A percentile compares a stretch with the other conserved stretches of the same genome.
Conservation (phyloP, 2,113 vertebrate species). For the Nettapus auritus region DNA sequence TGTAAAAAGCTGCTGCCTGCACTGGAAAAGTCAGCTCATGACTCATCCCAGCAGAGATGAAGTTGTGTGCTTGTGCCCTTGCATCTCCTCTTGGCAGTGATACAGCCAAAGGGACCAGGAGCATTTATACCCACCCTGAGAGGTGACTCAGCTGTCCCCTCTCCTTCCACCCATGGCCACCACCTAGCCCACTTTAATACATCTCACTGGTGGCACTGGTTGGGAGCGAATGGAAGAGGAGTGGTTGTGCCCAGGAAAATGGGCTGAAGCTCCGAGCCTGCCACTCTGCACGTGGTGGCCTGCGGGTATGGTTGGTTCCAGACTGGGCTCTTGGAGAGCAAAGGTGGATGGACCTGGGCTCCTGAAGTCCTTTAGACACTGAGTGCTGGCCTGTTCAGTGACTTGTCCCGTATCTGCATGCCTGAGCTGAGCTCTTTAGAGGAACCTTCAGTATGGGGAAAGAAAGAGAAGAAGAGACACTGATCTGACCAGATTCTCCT, state of each 20-base stretch:
- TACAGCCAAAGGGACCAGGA: neutral
- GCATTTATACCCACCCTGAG: neutral
- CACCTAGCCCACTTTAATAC: neutral
- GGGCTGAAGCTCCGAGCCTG: neutral
- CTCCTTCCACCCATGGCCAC: neutral
- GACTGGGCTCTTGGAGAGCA: neutral
- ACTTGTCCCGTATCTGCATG: neutral
- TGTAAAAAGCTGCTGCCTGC: neutral
- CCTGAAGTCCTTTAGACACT: neutral
- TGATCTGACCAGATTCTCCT: neutral
- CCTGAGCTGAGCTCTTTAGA: neutral
- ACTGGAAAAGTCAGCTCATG: neutral
- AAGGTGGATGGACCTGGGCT: neutral
- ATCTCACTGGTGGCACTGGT: neutral
- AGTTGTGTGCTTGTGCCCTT: neutral
- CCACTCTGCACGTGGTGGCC: rapidly evolving
- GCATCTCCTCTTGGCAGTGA: neutral
- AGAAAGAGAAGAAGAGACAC: neutral
- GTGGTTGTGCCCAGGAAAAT: neutral
- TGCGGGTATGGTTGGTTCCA: neutral
- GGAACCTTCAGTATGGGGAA: neutral
- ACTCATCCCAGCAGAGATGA: neutral
- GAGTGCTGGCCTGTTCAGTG: neutral
- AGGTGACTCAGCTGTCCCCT: neutral
- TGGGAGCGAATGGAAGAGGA: neutral